Evolutionary conservation across 2,888 invertebrate genomes (phyloP), one percentile per base, ranked within the genome.

Genomic region (Spisula subtruncata): DNA sequence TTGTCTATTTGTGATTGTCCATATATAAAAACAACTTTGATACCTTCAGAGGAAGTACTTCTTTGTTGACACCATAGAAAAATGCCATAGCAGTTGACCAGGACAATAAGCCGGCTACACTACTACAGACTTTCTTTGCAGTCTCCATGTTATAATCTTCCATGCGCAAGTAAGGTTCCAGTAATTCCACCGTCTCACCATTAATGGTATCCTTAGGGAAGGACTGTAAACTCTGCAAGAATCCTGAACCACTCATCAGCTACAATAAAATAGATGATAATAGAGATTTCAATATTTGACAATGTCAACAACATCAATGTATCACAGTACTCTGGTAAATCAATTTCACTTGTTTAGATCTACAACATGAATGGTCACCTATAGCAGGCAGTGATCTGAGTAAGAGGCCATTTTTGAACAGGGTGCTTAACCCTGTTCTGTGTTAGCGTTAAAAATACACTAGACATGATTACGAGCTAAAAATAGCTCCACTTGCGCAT

Each of bases 71-170:
- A 89, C 98, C 98, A 94, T 93, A 96, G 94, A 97, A 97, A 89
- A 94, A 94, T 8, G 96, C 94, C 96, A 97, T 97, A 82, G 96
- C 96, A 79, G 93, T 93, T 12, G 96, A 95, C 96, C 96, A 97
- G 0, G 96, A 95, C n/a, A 95, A 90, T 29, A 97, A 93, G n/a
- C 96, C 96, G 60, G 96, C 95, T 8, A 97, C 96, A 94, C 96
- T 96, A 60, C 96, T 96, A 93, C 96, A 96, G 51, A 96, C 96
- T 93, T 99, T 97, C 96, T 98, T 98, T 0, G 99, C 99, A 83
- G 98, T 99, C 95, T 99, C 99, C 98, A 99, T 98, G 96, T 98
- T 98, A 96, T 99, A 99, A 96, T 99, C 99, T 95, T 99, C 99
- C 99, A 99, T 99, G 92, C 98, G 98, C 10, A 95, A 98, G 86